Base-by-base conservation (phyloP, 2,888 invertebrate genomes). In the Eilema caniola region DNA sequence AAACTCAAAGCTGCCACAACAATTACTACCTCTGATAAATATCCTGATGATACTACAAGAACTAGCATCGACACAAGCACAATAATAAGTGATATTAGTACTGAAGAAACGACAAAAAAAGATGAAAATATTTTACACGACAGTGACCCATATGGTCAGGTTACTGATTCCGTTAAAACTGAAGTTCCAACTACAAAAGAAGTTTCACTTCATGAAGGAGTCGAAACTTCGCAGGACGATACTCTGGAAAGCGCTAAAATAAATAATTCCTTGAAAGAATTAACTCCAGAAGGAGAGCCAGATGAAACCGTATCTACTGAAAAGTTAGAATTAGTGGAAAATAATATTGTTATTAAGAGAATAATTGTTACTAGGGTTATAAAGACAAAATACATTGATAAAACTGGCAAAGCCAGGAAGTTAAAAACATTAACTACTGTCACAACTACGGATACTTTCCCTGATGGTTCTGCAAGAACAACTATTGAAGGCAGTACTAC, bases 401-500 rank as follows among this genome's bases (percentile, higher is more conserved):
- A 62, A 53, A 72, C 84, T 23, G 89, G 89, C 23, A 68, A 78
- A 25, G 56, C 84, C 10, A 83, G 73, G 71, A 94, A 93, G 85
- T 65, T 91, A 1, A 93, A 93, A 80, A 91, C 85, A 4, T 83
- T 90, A 1, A 91, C 88, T 8, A 91, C 86, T 31, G 76, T 91
- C 2, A 92, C 92, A 11, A 94, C 91, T 2, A 89, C 90, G 10
- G 94, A 95, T 74, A 83, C 84, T 64, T 93, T 92, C 75, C 94
- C 93, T 62, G 93, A 95, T 83, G 85, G 86, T 2, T 84, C 88
- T 82, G 89, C 74, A 7, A 70, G 67, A 41, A 83, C 75, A 7
- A 70, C 85, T 63, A 85, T 88, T 60, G 91, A 91, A 74, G 87
- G 86, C 28, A 90, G 87, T 68, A 88, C 89, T 31, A 83, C 87